Evolutionary conservation across 2,888 invertebrate species (phyloP), one percentile per base, ranked within the genome.

Genomic region (Tiliacea citrago): DNA sequence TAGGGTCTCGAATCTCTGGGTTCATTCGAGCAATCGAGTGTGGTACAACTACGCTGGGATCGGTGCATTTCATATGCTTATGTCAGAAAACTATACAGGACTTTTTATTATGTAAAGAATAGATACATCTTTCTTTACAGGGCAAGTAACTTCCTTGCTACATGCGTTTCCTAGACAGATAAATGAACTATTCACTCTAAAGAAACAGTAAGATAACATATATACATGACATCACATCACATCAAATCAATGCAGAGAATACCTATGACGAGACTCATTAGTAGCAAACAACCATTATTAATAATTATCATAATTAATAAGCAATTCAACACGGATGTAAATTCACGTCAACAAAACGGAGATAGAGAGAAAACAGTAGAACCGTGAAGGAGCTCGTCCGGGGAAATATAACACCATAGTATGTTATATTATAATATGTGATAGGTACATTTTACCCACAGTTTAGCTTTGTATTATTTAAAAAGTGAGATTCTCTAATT

Each of bases 281-380:
- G 21, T 45, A 45, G 35, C 8, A 45, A 68, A 42, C 70, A 42
- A 70, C 70, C 21, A 62, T 1, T n/a, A 49, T 55, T 55, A 55
- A 45, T 69, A 13, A 45, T 62, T 57, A 55, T 49, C 47, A 29
- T 16, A 55, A 55, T 42, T 69, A 5, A 53, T 39, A 78, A 42
- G 47, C 4, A 60, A 60, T 42, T 60, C 13, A 55, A 68, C 9
- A 39, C 69, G 57, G 68, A 81, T 80, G 47, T 63, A 18, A 21
- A 63, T n/a, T 39, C 10, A 35, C 18, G 21, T 51, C 55, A 57
- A 75, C 24, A 45, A 29, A 60, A 16, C 29, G 35, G 18, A 24
- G 13, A 53, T 39, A 39, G 39, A 39, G 29, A 29, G 29, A 29
- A 29, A 29, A 29, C 3, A 29, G 29, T 29, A 29, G 29, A 29